Base-by-base conservation (phyloP, 92 coral and sea anemone species). In the Palythoa grandis region DNA sequence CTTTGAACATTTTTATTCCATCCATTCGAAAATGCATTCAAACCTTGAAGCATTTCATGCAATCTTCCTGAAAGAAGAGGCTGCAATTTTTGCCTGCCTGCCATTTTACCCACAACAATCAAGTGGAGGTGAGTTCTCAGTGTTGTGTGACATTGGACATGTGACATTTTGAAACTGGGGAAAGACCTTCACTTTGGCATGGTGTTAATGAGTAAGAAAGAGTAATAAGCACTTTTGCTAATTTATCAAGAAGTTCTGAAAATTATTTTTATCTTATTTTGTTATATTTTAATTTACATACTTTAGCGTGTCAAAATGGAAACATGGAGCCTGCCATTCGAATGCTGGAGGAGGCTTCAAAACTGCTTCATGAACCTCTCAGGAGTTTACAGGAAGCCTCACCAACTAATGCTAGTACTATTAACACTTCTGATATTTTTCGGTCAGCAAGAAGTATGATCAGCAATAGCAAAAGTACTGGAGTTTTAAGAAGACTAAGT, bases 281-380 rank as follows among this genome's bases (percentile, higher is more conserved):
- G 73, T 68, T 38, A 70, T 70, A 70, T 70, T 70, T 66, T 20
- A 11, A 66, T 20, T 20, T 7, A 20, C 38, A 24, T 66, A 66
- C 71, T 70, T 70, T 7, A 2, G 75, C 50, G 52, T 70, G 52
- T 70, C 75, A 70, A 37, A 70, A 70, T 70, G 75, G 75, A 70
- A 70, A 70, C 37, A 50, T 70, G 75, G 75, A 16, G n/a, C 75
- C n/a, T 70, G 50, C 75, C 50, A 50, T 50, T 70, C 75, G 14
- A 70, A 70, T 70, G 75, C 75, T 70, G n/a, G 75, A 70, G 52
- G 75, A 70, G 75, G 75, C 75, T 70, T 16, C 75, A 70, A 70
- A 70, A 70, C 8, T 70, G 48, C 75, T 70, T 70, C 75, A 8
- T 70, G 75, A 70, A 70, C 19, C 50, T 70, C 75, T n/a, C n/a